These are phyloP conservation scores for Sinopyrophorus schimmeli DNA, from an alignment of 2,888 invertebrate genomes.

Conservation along the genomic window DNA sequence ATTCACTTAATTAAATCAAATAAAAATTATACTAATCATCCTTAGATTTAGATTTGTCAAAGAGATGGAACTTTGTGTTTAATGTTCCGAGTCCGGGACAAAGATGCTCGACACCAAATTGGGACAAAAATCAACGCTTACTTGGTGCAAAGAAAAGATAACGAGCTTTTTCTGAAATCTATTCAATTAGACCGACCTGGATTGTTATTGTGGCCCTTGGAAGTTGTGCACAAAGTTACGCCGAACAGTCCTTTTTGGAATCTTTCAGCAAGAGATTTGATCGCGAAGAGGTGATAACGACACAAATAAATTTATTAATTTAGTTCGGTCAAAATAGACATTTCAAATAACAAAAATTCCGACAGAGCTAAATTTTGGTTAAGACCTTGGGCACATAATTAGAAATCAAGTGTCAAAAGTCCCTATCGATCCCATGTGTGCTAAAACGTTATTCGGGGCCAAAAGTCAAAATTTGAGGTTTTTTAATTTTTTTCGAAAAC, in stretches of 20 bases:
- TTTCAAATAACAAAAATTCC: too few species aligned
- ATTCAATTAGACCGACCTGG: slow-evolving; percentile 67
- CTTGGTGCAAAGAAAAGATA: slow-evolving; percentile 63
- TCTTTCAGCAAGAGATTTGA: slow-evolving; percentile 76
- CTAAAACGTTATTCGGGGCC: too few species aligned
- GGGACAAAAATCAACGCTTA: slow-evolving; percentile 78
- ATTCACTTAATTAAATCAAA: slow-evolving; percentile 26
- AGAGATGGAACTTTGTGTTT: slow-evolving; percentile 78
- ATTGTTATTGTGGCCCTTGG: slow-evolving; percentile 82
- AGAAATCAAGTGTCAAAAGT: too few species aligned
- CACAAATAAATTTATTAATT: too few species aligned
- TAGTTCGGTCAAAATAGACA: too few species aligned
- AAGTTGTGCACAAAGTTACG: slow-evolving; percentile 82
- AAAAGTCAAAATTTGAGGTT: too few species aligned
- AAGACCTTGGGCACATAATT: too few species aligned
- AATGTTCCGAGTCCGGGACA: slow-evolving; percentile 80
- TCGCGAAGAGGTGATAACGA: slow-evolving; percentile 60
- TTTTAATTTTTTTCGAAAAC: too few species aligned
- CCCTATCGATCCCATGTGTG: too few species aligned
- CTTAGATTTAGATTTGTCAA: slow-evolving; percentile 66
- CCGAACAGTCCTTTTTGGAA: slow-evolving; percentile 76
- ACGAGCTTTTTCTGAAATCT: slow-evolving; percentile 74
- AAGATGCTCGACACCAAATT: slow-evolving; percentile 72
- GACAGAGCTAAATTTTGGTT: too few species aligned
- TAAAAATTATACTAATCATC: background rate